Evolutionary conservation across 2,888 invertebrate species (phyloP).

Genomic region (Scaptomyza cyrtandrae): DNA sequence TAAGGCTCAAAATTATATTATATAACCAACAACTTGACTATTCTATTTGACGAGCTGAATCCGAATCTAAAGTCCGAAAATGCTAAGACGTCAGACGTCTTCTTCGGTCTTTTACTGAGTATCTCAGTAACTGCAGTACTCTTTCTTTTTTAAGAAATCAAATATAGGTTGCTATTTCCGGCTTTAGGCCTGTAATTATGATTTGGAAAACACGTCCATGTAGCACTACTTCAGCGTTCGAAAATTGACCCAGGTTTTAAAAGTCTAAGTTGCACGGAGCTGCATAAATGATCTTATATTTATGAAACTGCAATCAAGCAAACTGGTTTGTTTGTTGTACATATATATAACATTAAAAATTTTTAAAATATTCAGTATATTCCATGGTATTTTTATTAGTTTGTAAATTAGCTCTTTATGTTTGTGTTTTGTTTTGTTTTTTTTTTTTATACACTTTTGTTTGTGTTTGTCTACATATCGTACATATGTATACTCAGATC

Average conservation of each 20-base stretch:
- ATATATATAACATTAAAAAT: neutral
- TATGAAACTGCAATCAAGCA: too few species aligned
- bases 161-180: too few species aligned
- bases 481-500: conserved; percentile 40
- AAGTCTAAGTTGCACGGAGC: too few species aligned
- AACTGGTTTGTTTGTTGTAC: neutral
- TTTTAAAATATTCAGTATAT: conserved; percentile 14
- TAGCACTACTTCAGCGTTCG: too few species aligned
- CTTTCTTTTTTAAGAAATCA: too few species aligned
- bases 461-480: conserved; percentile 59
- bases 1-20: neutral
- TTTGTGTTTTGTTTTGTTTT: conserved; percentile 35
- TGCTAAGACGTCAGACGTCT: too few species aligned
- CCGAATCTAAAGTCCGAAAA: neutral
- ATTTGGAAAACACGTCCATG: too few species aligned
- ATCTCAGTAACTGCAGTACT: too few species aligned
- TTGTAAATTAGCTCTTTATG: conserved; percentile 48
- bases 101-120: too few species aligned
- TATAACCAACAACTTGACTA: neutral
- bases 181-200: too few species aligned
- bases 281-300: too few species aligned
- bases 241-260: too few species aligned
- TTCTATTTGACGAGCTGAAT: neutral
- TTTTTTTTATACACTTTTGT: conserved; percentile 65
- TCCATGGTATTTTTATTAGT: conserved; percentile 54